phyloP scores from a whole-genome alignment of 2,888 invertebrate species.

The Ophioninae sp. region DNA sequence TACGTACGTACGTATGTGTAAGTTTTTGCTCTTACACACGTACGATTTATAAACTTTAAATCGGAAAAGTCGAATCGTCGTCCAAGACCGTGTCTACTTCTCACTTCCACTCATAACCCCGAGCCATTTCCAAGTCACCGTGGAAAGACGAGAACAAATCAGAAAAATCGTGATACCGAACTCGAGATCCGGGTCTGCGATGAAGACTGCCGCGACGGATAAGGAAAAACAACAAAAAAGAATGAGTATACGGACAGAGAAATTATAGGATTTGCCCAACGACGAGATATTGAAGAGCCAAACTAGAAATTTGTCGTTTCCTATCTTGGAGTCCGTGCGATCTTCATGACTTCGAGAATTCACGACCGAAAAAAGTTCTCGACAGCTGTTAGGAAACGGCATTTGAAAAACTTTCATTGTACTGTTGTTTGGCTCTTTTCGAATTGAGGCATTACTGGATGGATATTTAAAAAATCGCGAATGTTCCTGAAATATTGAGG shows the following conservation, averaged over 20 bases:
- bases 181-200: background rate
- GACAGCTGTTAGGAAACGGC: too few relatives aligned
- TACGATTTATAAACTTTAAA: slow-evolving; percentile 51
- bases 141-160: background rate
- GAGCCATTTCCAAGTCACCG: background rate
- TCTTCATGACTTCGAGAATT: too few relatives aligned
- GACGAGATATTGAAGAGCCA: background rate
- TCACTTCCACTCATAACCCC: background rate
- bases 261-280: background rate
- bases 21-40: background rate
- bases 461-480: too few relatives aligned
- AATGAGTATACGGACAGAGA: background rate
- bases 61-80: slow-evolving; percentile 56
- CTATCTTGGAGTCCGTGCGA: background rate
- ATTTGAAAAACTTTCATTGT: too few relatives aligned
- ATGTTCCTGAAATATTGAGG: too few relatives aligned
- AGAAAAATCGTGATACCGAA: slow-evolving; percentile 1
- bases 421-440: too few relatives aligned
- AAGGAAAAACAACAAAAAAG: background rate
- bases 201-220: background rate
- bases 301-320: background rate
- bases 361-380: too few relatives aligned
- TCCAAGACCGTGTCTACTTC: background rate
- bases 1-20: background rate
- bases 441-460: too few relatives aligned